phyloP scores from a whole-genome alignment of 2,888 invertebrate genomes.

The Dione vanillae region DNA sequence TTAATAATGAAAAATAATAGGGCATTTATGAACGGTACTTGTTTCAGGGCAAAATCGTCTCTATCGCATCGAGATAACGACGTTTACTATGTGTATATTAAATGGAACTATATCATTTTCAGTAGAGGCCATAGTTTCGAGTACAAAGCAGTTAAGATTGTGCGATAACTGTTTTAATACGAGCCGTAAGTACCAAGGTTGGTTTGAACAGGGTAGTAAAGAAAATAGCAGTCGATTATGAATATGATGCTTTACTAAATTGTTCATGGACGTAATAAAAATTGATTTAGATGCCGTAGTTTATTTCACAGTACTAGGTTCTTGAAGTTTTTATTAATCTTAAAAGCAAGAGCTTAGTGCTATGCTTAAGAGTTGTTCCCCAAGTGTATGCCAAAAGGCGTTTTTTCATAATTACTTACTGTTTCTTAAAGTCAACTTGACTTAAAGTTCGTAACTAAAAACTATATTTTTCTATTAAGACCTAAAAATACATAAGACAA shows the following conservation, averaged over 20 bases:
- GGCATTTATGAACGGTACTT: constrained; percentile 48
- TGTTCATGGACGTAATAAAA: constrained; percentile 3
- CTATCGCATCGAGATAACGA: constrained; percentile 55
- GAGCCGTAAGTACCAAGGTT: constrained; percentile 75
- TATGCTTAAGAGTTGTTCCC: no score
- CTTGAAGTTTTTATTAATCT: no score
- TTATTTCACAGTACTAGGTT: no score
- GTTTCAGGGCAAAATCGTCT: constrained; percentile 49
- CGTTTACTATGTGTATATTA: constrained; percentile 56
- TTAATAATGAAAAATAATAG: constrained; percentile 79
- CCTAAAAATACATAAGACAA: no score
- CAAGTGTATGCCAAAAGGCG: no score
- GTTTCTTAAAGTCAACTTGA: no score
- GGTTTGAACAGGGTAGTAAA: constrained; percentile 62
- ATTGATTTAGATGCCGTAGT: not conserved
- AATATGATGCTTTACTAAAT: constrained; percentile 19
- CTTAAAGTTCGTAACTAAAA: no score
- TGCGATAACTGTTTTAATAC: constrained; percentile 81
- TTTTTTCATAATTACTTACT: no score
- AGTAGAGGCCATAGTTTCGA: constrained; percentile 76
- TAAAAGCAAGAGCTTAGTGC: no score
- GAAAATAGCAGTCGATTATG: constrained; percentile 32
- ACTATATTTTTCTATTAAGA: no score
- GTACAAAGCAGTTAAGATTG: constrained; percentile 81
- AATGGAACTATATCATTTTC: constrained; percentile 76